Conservation (phyloP, 2,888 invertebrate species). For the Eurytoma adleriae region DNA sequence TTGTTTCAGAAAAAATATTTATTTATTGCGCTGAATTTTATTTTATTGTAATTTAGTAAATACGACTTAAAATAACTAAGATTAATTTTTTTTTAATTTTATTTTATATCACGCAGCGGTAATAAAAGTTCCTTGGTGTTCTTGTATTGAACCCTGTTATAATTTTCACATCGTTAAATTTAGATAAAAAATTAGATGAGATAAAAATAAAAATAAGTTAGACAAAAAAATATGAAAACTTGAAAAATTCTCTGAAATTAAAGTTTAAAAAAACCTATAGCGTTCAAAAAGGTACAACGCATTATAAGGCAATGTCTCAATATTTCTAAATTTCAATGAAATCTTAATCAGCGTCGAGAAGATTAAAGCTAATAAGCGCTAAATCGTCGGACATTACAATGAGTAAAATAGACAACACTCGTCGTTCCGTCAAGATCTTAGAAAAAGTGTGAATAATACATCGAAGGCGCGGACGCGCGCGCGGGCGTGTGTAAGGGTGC, state of each 20-base stretch:
- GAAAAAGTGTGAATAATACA: slow-evolving; percentile 49
- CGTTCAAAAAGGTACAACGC: too few relatives aligned
- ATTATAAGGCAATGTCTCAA: background rate
- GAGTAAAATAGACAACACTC: slow-evolving; percentile 2
- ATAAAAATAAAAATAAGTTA: too few relatives aligned
- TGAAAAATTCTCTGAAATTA: too few relatives aligned
- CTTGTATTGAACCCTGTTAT: too few relatives aligned
- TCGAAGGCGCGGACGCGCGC: slow-evolving; percentile 23
- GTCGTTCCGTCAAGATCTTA: slow-evolving; percentile 25
- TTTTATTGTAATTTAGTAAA: slow-evolving; percentile 25
- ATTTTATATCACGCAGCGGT: too few relatives aligned
- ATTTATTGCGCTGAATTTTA: background rate
- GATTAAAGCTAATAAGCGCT: background rate
- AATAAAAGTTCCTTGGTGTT: too few relatives aligned
- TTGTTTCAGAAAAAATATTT: slow-evolving; percentile 19
- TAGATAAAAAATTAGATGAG: too few relatives aligned
- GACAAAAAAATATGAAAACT: too few relatives aligned
- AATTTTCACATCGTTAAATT: too few relatives aligned
- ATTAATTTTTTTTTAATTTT: background rate
- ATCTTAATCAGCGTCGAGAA: background rate
- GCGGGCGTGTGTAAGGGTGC: slow-evolving; percentile 8
- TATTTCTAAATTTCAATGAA: slow-evolving; percentile 11
- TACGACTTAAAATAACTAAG: background rate
- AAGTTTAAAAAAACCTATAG: too few relatives aligned
- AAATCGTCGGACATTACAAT: background rate